Conservation (phyloP, 2,797 vertebrate genomes). For the Hoplostethus mediterraneus region DNA sequence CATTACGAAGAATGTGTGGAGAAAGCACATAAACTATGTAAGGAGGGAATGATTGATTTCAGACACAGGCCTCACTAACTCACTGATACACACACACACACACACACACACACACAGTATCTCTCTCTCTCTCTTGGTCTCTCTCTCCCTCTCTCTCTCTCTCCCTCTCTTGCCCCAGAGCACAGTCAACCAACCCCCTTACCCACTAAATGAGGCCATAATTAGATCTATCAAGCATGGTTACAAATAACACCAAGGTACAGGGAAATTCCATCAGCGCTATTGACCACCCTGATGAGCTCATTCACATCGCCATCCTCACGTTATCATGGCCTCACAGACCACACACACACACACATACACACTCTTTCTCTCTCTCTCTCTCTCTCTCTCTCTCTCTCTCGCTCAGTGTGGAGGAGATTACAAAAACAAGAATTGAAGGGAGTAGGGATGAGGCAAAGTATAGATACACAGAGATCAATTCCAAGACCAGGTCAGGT, state of each 20-base stretch:
- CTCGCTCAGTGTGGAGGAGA: neutral
- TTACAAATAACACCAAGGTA: constrained; percentile 38
- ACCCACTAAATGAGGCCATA: constrained; percentile 42
- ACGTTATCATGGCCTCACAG: neutral
- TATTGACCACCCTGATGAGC: constrained; percentile 28
- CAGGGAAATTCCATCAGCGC: constrained; percentile 33
- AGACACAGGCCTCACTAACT: neutral
- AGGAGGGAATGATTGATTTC: neutral
- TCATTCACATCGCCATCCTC: constrained; percentile 15
- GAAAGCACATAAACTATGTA: neutral
- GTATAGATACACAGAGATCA: neutral
- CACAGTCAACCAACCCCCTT: constrained; percentile 28
- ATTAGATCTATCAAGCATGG: constrained; percentile 46
- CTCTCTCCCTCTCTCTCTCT: neutral
- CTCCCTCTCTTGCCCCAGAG: constrained; percentile 6
- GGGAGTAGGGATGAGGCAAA: neutral
- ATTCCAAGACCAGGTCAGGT: too few species aligned
- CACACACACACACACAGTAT: neutral
- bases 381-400: too few species aligned
- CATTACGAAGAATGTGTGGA: neutral
- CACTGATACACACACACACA: neutral
- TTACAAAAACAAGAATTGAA: neutral
- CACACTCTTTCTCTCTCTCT: too few species aligned
- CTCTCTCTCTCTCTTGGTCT: neutral
- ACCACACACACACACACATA: neutral